These are phyloP conservation scores for Cichladusa arquata DNA, from an alignment of 2,113 vertebrate species.

Conservation along the genomic window DNA sequence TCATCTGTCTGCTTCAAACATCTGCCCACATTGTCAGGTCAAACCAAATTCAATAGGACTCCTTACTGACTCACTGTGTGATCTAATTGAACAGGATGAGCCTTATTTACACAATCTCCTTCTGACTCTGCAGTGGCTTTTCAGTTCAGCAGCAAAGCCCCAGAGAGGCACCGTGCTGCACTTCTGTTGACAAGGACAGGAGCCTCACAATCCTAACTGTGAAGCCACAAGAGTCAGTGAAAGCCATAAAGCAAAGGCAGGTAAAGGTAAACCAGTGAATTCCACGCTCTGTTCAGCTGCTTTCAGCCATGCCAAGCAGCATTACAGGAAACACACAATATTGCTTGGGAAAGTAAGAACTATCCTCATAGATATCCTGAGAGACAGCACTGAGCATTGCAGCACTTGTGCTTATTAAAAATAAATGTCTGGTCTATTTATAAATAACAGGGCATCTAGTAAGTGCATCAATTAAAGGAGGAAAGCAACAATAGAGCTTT, in stretches of 20 bases:
- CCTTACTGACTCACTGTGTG: not conserved
- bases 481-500: not conserved
- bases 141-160: not conserved
- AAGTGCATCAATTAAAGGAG: not conserved
- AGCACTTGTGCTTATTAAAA: constrained; percentile 25
- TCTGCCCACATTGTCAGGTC: not conserved
- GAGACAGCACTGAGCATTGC: not conserved
- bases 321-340: not conserved
- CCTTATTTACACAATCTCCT: not conserved
- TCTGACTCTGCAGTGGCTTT: not conserved
- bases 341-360: not conserved
- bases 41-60: not conserved
- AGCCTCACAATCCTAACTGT: not conserved
- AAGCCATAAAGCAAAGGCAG: not conserved
- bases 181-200: not conserved
- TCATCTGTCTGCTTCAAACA: not conserved
- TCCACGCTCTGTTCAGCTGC: not conserved
- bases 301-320: not conserved
- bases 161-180: not conserved
- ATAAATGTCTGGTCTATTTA: constrained; percentile 15
- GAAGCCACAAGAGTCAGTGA: not conserved
- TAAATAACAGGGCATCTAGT: not conserved
- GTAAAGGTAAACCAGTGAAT: not conserved
- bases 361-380: not conserved
- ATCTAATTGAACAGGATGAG: not conserved